phyloP scores from a whole-genome alignment of 2,888 invertebrate genomes.

The Parnassius apollo region DNA sequence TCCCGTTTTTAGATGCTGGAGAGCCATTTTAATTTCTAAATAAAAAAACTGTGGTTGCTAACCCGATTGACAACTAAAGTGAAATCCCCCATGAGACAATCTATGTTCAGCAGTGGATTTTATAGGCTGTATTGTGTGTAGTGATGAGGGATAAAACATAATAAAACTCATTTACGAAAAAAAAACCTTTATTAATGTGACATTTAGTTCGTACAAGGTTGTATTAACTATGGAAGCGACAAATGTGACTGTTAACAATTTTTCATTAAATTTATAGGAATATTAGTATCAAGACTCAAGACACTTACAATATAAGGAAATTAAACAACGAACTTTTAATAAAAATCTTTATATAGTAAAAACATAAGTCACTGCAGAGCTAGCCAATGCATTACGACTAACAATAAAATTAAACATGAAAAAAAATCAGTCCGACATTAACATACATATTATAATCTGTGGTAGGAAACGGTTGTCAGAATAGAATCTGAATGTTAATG shows the following conservation, averaged over 20 bases:
- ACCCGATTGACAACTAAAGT: too few relatives aligned
- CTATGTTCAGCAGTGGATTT: too few relatives aligned
- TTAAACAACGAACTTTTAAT: conserved; percentile 2
- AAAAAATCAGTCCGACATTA: conserved; percentile 58
- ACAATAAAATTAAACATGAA: conserved; percentile 28
- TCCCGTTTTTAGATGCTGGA: too few relatives aligned
- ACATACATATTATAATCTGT: conserved; percentile 48
- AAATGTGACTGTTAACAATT: conserved; percentile 55
- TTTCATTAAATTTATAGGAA: conserved; percentile 37
- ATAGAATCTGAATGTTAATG: conserved; percentile 53
- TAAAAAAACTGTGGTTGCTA: too few relatives aligned
- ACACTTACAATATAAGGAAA: conserved; percentile 16
- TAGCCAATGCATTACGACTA: neutral
- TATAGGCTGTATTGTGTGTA: too few relatives aligned
- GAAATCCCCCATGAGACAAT: too few relatives aligned
- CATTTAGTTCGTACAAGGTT: conserved; percentile 67
- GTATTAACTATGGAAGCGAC: conserved; percentile 69
- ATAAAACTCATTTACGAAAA: conserved; percentile 37
- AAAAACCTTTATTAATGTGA: conserved; percentile 58
- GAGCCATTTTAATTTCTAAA: too few relatives aligned
- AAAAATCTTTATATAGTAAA: conserved; percentile 7
- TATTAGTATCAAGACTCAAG: conserved; percentile 40
- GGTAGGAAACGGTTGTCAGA: conserved; percentile 27
- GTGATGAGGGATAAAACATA: conserved; percentile 28
- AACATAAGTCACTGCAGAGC: conserved; percentile 4